Percentiles rank a stretch among this genome's conserved stretches.
phyloP scores from a whole-genome alignment of 1,140 invertebrate species.

The Plectrocnemia conspersa region DNA sequence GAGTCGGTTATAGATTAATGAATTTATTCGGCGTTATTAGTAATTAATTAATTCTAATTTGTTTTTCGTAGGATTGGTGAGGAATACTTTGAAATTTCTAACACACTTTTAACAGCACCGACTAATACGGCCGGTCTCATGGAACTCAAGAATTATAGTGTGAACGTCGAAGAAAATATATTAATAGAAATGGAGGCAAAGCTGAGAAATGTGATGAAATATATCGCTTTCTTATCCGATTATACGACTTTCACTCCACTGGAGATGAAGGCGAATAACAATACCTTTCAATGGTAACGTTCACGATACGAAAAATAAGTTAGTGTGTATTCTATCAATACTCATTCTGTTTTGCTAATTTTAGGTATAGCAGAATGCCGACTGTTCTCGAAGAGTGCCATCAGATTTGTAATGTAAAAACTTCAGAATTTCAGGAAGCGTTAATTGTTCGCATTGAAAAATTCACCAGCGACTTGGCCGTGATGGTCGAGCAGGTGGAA shows the following conservation, averaged over 20 bases:
- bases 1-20: slow-evolving; percentile 53
- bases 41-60: no score
- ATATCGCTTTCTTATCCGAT: slow-evolving; percentile 72
- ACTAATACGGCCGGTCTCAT: slow-evolving; percentile 81
- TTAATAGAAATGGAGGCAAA: slow-evolving; percentile 71
- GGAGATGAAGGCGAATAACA: slow-evolving; percentile 83
- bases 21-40: no score
- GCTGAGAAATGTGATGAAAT: slow-evolving; percentile 61
- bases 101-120: slow-evolving; percentile 72
- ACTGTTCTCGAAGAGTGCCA: slow-evolving; percentile 77
- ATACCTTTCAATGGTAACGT: slow-evolving; percentile 78
- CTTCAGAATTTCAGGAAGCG: slow-evolving; percentile 76
- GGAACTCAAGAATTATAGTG: slow-evolving; percentile 72
- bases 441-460: slow-evolving; percentile 57
- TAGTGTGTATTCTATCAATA: no score
- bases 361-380: slow-evolving; percentile 67
- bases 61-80: slow-evolving; percentile 64
- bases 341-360: background rate
- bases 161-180: slow-evolving; percentile 66
- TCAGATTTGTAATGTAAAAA: slow-evolving; percentile 75
- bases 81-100: slow-evolving; percentile 78
- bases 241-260: slow-evolving; percentile 71
- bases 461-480: slow-evolving; percentile 76
- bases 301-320: no score
- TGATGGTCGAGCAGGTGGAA: slow-evolving; percentile 75